Conservation (phyloP, 2,797 vertebrate genomes). For the Amblyopsis hoosieri region DNA sequence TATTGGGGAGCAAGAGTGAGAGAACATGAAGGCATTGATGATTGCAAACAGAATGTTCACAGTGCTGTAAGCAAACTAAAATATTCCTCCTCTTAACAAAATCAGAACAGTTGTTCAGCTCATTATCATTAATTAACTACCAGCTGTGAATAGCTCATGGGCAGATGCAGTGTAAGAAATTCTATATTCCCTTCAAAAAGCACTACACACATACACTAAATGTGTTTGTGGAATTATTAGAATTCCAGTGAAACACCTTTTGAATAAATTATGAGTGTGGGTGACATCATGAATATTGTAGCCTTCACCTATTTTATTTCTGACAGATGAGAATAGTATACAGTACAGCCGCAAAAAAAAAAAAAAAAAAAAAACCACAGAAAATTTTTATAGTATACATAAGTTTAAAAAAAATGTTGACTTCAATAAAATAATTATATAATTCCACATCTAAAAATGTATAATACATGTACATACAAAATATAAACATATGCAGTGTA, state of each 20-base stretch:
- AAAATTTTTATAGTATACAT: no score
- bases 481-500: no score
- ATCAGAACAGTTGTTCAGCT: background rate
- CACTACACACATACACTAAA: slow-evolving; percentile 1
- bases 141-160: background rate
- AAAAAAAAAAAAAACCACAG: no score
- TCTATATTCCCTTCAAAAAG: background rate
- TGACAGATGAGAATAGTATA: slow-evolving; percentile 17
- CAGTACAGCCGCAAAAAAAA: no score
- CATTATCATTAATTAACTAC: slow-evolving; percentile 3
- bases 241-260: slow-evolving; percentile 24
- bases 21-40: no score
- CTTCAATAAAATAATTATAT: no score
- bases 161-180: background rate
- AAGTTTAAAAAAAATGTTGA: no score
- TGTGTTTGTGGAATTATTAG: slow-evolving; percentile 25
- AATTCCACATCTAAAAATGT: no score
- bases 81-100: background rate
- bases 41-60: background rate
- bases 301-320: slow-evolving; percentile 30
- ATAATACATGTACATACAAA: no score
- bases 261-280: slow-evolving; percentile 45
- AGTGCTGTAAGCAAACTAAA: background rate
- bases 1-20: background rate
- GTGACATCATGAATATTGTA: slow-evolving; percentile 59